Conservation (phyloP, 2,797 vertebrate genomes). For the Phoeniculus purpureus region DNA sequence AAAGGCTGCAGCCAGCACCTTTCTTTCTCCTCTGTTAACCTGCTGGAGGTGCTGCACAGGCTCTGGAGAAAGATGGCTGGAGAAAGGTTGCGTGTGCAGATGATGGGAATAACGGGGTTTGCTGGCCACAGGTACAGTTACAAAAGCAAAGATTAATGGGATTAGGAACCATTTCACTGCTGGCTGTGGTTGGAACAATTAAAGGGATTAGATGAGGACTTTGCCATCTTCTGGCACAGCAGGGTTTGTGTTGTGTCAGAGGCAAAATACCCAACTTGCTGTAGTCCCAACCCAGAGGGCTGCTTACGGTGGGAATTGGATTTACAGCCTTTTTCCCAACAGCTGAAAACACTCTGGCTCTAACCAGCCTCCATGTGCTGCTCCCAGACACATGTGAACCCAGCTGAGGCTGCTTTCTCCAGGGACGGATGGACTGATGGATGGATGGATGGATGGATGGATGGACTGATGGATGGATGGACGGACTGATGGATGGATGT, state of each 20-base stretch:
- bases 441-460: background rate
- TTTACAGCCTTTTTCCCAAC: slow-evolving; percentile 42
- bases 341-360: slow-evolving; percentile 5
- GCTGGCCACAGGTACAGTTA: background rate
- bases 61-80: background rate
- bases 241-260: slow-evolving; percentile 39
- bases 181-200: background rate
- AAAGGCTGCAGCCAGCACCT: background rate
- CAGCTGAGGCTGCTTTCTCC: background rate
- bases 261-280: slow-evolving; percentile 23
- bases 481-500: background rate
- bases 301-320: background rate
- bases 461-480: no score
- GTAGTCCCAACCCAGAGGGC: background rate
- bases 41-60: background rate
- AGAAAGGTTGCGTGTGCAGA: background rate
- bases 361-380: background rate
- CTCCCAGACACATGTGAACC: background rate
- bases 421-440: background rate
- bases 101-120: background rate
- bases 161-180: slow-evolving; percentile 8
- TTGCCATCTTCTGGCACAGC: background rate
- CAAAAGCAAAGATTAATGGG: background rate
- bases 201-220: background rate
- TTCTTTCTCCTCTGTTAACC: accelerated